Evolutionary conservation across 1,140 invertebrate species (phyloP), one percentile per base, ranked within the genome.

Genomic region (Apocrypta bakeri): DNA sequence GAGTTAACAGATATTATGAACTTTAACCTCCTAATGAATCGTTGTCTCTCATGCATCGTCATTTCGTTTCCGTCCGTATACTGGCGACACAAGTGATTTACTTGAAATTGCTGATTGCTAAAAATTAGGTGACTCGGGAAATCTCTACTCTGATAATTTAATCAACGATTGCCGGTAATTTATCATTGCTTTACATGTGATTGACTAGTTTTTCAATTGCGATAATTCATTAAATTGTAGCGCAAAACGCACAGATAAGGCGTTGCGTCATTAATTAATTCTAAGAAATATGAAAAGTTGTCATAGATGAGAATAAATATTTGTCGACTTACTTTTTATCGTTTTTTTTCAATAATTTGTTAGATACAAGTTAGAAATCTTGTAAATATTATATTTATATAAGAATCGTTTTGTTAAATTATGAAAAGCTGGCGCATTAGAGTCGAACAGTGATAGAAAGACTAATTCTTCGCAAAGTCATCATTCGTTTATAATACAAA

Each of bases 1-100:
- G 64, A 72, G 40, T 72, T 79, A 79, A 72, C 48, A 21, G 27
- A 24, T 14, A 66, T 56, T 68, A 69, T 69, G 76, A 69, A 69
- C 76, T 79, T 29, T 69, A 27, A 79, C 66, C 76, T 79, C 33
- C 40, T 14, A 12, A 77, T 27, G 63, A 77, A 64, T 64, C 17
- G n/a, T 24, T 25, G 42, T 17, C 24, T 37, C 24, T 24, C 9
- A 25, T 77, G 42, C 24, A 42, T 42, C 33, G 24, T 6, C 33
- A 17, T n/a, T 24, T 25, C 37, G 42, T 42, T 68, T 68, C 63
- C 9, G n/a, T 40, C n/a, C 27, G 37, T 37, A 37, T 37, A 17
- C n/a, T 56, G n/a, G 17, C 48, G 17, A 21, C 21, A 56, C 3
- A 17, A n/a, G 17, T 56, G 17, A 56, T 56, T 56, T 56, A 56